Percentiles rank a stretch among this genome's conserved stretches.
Evolutionary conservation across 37 sponge, comb jelly and placozoan genomes (phyloP).

Genomic region (Chondrilla cf. caribensis): DNA sequence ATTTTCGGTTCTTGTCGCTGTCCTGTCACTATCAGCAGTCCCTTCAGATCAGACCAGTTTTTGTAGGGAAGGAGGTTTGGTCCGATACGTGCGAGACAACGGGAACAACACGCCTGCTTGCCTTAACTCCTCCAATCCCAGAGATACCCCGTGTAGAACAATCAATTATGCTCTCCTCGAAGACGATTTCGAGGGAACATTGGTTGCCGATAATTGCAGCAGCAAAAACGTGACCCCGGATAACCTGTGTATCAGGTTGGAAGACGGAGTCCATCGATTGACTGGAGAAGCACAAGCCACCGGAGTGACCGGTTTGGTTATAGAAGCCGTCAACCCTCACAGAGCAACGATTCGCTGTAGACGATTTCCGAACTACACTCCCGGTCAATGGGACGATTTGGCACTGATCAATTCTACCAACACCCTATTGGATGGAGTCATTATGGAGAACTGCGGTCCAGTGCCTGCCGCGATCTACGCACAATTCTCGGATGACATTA

Average conservation of each 20-base stretch:
- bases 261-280: conserved; percentile 13
- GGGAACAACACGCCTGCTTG: neutral
- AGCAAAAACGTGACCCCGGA: neutral
- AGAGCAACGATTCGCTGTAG: neutral
- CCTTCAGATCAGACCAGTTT: too few species aligned
- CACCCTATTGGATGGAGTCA: neutral
- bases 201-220: neutral
- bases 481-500: neutral
- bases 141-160: neutral
- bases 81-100: neutral
- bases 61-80: neutral
- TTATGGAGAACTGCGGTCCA: conserved; percentile 13
- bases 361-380: neutral
- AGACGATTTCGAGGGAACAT: neutral
- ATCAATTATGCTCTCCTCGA: conserved; percentile 9
- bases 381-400: neutral
- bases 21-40: too few species aligned
- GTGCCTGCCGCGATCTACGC: neutral
- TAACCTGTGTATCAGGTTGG: conserved; percentile 10
- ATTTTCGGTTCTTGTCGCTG: neutral
- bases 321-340: neutral
- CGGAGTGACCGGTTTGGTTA: neutral
- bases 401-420: neutral
- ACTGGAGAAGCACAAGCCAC: conserved; percentile 16
- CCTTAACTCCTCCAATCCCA: neutral